Evolutionary conservation across 2,888 invertebrate species (phyloP), one percentile per base, ranked within the genome.

Genomic region (Philereme vetulata): DNA sequence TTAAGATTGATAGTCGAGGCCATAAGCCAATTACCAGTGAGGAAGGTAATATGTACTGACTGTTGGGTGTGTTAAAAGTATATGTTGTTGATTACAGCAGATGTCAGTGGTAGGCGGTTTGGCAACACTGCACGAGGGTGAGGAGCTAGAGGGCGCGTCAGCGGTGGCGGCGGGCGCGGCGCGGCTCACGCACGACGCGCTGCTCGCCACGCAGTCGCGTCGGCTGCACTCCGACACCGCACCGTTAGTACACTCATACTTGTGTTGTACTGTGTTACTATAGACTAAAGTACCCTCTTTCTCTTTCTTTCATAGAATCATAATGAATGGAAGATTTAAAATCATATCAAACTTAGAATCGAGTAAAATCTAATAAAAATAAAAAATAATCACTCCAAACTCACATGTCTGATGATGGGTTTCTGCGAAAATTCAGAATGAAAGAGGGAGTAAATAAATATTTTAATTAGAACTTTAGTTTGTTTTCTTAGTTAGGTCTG

Each of bases 81-180:
- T 21, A 21, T 6, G 6, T 21, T 21, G 44, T 44, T 44, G 11
- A n/a, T 54, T 51, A 8, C 35, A 59, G 54, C 65, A 69, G 60
- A 45, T 62, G 60, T 36, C 60, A 7, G 43, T 47, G 4, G 59
- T 47, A 64, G 93, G 93, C 67, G 85, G 93, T 5, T 92, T 97
- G 76, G 97, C 97, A 11, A 97, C 97, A 5, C 93, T 98, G 48
- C 97, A 96, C 86, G 98, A 98, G 89, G 97, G 97, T 76, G 93
- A 95, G 79, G 97, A 97, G 88, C 92, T 96, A 72, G 56, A 65
- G 70, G 62, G 56, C 4, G 51, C 61, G 67, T 53, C 38, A 52
- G 74, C 67, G 71, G 77, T 70, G 44, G 51, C 46, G 38, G 77
- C 56, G 62, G 70, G 60, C 56, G 68, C 61, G 65, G 68, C 70